Conservation (phyloP, 2,888 invertebrate species). For the Notodonta dromedarius region DNA sequence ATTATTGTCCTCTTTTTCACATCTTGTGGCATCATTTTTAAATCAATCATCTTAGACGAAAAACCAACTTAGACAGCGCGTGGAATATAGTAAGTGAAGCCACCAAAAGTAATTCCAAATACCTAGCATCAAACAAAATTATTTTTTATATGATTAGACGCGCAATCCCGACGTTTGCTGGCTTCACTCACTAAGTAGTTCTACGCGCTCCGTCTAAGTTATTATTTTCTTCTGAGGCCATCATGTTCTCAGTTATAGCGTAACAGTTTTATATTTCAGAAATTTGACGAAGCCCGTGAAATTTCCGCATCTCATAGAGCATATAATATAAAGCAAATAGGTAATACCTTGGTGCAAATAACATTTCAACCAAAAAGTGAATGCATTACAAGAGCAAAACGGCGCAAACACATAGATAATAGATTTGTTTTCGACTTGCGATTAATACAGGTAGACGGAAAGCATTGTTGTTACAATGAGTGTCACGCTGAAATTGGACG, state of each 20-base stretch:
- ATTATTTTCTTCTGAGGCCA: neutral
- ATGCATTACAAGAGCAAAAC: conserved; percentile 67
- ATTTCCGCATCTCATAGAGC: conserved; percentile 77
- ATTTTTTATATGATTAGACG: no score
- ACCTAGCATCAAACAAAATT: no score
- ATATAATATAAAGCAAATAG: conserved; percentile 52
- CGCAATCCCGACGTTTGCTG: no score
- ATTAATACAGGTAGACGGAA: conserved; percentile 65
- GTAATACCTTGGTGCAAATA: conserved; percentile 55
- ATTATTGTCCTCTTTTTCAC: no score
- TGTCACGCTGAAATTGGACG: conserved; percentile 75
- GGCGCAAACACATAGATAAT: conserved; percentile 51
- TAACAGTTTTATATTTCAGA: conserved; percentile 50
- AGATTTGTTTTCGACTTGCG: conserved; percentile 73
- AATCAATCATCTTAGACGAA: no score
- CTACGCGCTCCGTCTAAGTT: no score
- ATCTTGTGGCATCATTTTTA: no score
- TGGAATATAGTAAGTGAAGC: no score
- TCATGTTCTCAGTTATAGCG: neutral
- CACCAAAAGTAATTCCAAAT: no score
- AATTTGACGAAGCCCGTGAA: conserved; percentile 70
- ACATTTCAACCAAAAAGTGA: conserved; percentile 68
- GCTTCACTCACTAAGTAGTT: no score
- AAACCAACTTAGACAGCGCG: no score
- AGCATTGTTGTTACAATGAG: conserved; percentile 67